Percentiles rank a stretch among this genome's conserved stretches.
phyloP scores from a whole-genome alignment of 2,113 vertebrate genomes.

The Percopsis transmontana region DNA sequence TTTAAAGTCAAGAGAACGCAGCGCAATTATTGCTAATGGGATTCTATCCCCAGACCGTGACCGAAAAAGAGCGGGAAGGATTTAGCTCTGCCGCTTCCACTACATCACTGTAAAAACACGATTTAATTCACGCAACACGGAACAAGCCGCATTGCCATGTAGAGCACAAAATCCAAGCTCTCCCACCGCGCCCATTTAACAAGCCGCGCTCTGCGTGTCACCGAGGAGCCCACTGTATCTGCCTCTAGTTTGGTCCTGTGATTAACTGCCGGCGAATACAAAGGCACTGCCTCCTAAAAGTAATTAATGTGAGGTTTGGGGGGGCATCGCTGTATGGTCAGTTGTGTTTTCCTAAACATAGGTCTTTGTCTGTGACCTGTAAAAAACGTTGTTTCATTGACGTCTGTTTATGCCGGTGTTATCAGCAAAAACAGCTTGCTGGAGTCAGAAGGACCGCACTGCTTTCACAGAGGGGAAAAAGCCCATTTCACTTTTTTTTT shows the following conservation, averaged over 20 bases:
- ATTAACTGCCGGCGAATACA: constrained; percentile 49
- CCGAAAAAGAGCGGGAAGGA: constrained; percentile 9
- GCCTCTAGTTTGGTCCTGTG: constrained; percentile 25
- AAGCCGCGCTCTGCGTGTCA: constrained; percentile 27
- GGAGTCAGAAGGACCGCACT: constrained; percentile 51
- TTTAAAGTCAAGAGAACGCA: constrained; percentile 13
- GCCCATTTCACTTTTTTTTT: constrained; percentile 56
- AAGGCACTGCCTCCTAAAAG: constrained; percentile 30
- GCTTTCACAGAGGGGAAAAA: constrained; percentile 37
- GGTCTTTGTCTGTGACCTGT: constrained; percentile 36
- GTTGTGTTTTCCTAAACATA: constrained; percentile 44
- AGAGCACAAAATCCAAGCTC: constrained; percentile 37
- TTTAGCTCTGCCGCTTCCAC: constrained; percentile 34
- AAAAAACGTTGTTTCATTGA: constrained; percentile 57
- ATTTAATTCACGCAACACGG: constrained; percentile 51
- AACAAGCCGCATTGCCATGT: constrained; percentile 25
- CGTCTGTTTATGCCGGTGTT: constrained; percentile 48
- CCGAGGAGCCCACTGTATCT: constrained; percentile 43
- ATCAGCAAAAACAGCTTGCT: constrained; percentile 63
- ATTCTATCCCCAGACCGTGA: constrained; percentile 13
- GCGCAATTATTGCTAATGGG: constrained; percentile 20
- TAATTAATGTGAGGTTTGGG: constrained; percentile 63
- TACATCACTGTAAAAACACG: constrained; percentile 38
- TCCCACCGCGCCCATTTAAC: constrained; percentile 18
- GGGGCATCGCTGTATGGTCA: constrained; percentile 46